Base-by-base conservation (phyloP, 1,140 invertebrate species). In the Tetramorium parvispinum region DNA sequence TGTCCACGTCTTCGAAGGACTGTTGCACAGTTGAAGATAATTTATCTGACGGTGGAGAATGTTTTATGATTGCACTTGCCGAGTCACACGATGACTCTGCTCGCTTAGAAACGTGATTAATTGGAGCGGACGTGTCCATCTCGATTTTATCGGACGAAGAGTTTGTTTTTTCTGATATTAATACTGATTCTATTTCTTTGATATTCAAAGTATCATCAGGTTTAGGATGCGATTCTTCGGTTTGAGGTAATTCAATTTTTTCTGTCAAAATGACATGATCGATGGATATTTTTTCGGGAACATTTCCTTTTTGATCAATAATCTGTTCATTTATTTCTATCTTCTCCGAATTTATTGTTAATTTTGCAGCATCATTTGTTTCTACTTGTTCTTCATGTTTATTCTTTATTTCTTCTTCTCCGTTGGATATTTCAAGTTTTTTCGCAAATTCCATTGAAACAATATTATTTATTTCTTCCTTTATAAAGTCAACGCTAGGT, bases 11-110 rank as follows among this genome's bases (percentile, higher is more conserved):
- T 68, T 91, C 85, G 5, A 78, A 73, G 10, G 53, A 61, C 21
- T 37, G 55, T 49, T 53, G 70, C 6, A 18, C 24, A 16, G 21
- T 32, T 24, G 16, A 75, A 2, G 86, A 85, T 71, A 65, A 53
- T 86, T 78, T 46, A 21, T 51, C 32, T 5, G 43, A 21, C 3
- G 71, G 4, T 27, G 37, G 11, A 53, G 66, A 37, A 63, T 63
- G 65, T 24, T 77, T 59, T 61, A 79, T 70, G 1, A 32, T 16
- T 27, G 21, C 86, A 51, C 71, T 87, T 85, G 70, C 66, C 24
- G 75, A 59, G 55, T 91, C 88, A 40, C 53, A 88, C 16, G 21
- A 21, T 32, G 66, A 77, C 79, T 85, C 61, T 24, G 5, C 53
- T 46, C 55, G 21, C 4, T 10, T 18, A 18, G 21, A 5, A 40